These are phyloP conservation scores for Poeciliopsis occidentalis DNA, from an alignment of 2,113 vertebrate genomes.

Conservation along the genomic window DNA sequence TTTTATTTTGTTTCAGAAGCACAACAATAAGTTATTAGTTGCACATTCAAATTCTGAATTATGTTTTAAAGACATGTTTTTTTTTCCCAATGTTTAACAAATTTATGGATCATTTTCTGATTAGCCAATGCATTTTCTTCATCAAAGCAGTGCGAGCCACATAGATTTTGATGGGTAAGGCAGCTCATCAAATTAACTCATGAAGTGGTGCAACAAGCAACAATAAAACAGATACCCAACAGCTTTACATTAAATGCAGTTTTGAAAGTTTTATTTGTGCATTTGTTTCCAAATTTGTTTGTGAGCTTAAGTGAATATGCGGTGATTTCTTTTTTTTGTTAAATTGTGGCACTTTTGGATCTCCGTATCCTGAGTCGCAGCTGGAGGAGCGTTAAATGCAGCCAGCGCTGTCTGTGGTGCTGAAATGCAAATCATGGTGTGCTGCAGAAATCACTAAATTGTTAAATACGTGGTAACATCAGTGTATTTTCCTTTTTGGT, in stretches of 20 bases:
- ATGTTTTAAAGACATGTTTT: background rate
- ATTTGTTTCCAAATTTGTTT: background rate
- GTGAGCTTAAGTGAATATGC: background rate
- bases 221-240: too few species aligned
- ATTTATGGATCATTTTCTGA: background rate
- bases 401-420: background rate
- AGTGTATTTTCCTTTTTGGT: background rate
- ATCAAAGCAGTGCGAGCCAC: too few species aligned
- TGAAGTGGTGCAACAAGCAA: too few species aligned
- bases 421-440: background rate
- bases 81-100: background rate
- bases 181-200: too few species aligned
- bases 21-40: background rate
- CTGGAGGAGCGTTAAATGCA: background rate
- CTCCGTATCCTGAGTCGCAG: background rate
- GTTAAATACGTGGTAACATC: background rate
- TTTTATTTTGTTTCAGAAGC: background rate
- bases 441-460: background rate
- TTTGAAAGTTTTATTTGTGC: background rate
- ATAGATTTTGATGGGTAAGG: too few species aligned
- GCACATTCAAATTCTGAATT: background rate
- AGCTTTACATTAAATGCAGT: background rate
- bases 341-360: background rate
- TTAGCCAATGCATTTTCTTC: too few species aligned
- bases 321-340: background rate